Evolutionary conservation across 2,888 invertebrate species (phyloP).

Genomic region (Harpagoxenus sublaevis): DNA sequence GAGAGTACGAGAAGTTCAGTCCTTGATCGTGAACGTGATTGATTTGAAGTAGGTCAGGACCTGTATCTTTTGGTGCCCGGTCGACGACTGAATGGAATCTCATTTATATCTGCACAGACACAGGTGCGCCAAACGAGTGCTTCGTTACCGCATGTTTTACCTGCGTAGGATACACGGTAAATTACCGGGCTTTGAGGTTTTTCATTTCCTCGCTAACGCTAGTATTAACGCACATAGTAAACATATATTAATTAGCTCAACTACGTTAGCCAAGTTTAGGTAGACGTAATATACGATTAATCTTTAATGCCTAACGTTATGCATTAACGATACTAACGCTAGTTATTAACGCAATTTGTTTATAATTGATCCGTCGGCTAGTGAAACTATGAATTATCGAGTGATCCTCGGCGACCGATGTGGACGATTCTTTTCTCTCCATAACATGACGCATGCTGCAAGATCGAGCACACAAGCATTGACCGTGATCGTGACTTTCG

Average conservation of each 20-base stretch:
- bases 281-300: neutral
- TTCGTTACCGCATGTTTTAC: constrained; percentile 11
- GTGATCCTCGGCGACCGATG: constrained; percentile 16
- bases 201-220: neutral
- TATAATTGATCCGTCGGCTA: constrained; percentile 20
- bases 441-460: constrained; percentile 55
- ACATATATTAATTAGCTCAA: constrained; percentile 25
- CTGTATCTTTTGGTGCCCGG: constrained; percentile 74
- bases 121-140: neutral
- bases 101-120: constrained; percentile 59
- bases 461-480: constrained; percentile 62
- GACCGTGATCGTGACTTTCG: constrained; percentile 77
- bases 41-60: constrained; percentile 80
- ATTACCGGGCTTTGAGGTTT: neutral
- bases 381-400: constrained; percentile 48
- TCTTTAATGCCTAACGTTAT: neutral
- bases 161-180: neutral
- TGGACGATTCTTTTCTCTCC: constrained; percentile 40
- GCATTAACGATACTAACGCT: neutral
- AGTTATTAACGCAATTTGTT: constrained; percentile 24
- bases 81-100: constrained; percentile 58
- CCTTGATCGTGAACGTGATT: constrained; percentile 81
- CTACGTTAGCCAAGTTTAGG: neutral
- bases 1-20: constrained; percentile 71
- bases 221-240: neutral